Evolutionary conservation across 2,888 invertebrate species (phyloP).

Genomic region (Hydropsyche betteni): DNA sequence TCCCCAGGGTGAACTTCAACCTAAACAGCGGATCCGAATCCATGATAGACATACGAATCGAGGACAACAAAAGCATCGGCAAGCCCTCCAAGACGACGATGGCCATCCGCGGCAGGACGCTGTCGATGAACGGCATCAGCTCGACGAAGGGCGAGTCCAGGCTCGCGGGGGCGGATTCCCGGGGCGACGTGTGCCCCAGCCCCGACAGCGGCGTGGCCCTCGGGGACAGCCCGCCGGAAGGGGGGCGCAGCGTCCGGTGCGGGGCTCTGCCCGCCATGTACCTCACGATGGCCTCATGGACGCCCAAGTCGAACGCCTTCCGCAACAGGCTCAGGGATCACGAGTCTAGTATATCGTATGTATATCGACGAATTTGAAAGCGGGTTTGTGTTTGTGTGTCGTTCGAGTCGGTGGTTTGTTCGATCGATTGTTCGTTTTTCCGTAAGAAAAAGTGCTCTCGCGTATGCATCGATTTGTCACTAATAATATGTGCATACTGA

Average conservation of each 20-base stretch:
- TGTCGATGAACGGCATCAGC: slow-evolving; percentile 61
- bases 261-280: slow-evolving; percentile 75
- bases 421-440: too few relatives aligned
- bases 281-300: slow-evolving; percentile 78
- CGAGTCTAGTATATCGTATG: slow-evolving; percentile 69
- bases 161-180: slow-evolving; percentile 55
- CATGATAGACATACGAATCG: slow-evolving; percentile 42
- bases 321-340: slow-evolving; percentile 67
- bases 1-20: slow-evolving; percentile 37
- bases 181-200: slow-evolving; percentile 43
- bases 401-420: too few relatives aligned
- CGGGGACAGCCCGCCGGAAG: slow-evolving; percentile 61
- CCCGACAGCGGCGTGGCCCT: slow-evolving; percentile 52
- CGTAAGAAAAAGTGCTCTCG: too few relatives aligned
- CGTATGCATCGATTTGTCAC: too few relatives aligned
- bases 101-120: not conserved
- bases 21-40: slow-evolving; percentile 41
- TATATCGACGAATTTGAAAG: slow-evolving; percentile 48
- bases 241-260: slow-evolving; percentile 56
- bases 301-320: slow-evolving; percentile 73
- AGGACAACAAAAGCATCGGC: not conserved
- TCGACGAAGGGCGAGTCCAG: slow-evolving; percentile 29
- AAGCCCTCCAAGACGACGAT: not conserved
- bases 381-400: too few relatives aligned
- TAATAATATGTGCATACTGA: too few relatives aligned